These are phyloP conservation scores for Paragorgia papillata DNA, from an alignment of 92 coral and sea anemone species.

Conservation along the genomic window DNA sequence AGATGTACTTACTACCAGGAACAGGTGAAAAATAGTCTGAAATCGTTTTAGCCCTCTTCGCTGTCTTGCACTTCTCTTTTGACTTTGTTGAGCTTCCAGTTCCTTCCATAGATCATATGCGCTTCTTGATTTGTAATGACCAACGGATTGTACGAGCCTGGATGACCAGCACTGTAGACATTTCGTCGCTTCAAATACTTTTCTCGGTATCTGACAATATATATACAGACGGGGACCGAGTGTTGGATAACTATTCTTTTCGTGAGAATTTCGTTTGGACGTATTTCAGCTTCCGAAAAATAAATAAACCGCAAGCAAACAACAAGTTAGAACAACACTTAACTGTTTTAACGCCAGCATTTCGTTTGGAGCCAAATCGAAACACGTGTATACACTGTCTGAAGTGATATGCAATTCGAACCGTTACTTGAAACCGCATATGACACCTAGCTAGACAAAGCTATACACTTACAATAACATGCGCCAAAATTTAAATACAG, in stretches of 20 bases:
- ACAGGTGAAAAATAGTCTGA: conserved; percentile 28
- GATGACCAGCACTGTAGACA: conserved; percentile 23
- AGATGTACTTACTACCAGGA: conserved; percentile 7
- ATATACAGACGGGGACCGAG: conserved; percentile 8
- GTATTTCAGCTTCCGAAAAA: conserved; percentile 12
- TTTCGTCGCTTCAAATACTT: conserved; percentile 44
- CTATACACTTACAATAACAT: too few species aligned
- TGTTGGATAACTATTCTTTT: too few species aligned
- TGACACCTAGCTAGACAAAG: too few species aligned
- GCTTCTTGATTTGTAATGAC: conserved; percentile 31
- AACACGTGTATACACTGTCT: too few species aligned
- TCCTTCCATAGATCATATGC: conserved; percentile 25
- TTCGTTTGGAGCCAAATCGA: too few species aligned
- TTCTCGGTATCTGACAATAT: conserved; percentile 31
- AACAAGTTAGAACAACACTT: too few species aligned
- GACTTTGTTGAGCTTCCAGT: conserved; percentile 9
- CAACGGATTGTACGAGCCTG: conserved; percentile 30
- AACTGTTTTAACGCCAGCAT: too few species aligned
- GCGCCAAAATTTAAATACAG: too few species aligned
- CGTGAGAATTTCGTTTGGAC: too few species aligned
- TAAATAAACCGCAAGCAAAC: conserved; percentile 35
- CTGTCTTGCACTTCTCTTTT: conserved; percentile 20
- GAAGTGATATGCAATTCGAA: too few species aligned
- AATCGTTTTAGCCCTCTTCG: conserved; percentile 33
- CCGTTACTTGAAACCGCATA: too few species aligned